These are phyloP conservation scores for Sipha maydis DNA, from an alignment of 2,888 invertebrate species.

Conservation along the genomic window DNA sequence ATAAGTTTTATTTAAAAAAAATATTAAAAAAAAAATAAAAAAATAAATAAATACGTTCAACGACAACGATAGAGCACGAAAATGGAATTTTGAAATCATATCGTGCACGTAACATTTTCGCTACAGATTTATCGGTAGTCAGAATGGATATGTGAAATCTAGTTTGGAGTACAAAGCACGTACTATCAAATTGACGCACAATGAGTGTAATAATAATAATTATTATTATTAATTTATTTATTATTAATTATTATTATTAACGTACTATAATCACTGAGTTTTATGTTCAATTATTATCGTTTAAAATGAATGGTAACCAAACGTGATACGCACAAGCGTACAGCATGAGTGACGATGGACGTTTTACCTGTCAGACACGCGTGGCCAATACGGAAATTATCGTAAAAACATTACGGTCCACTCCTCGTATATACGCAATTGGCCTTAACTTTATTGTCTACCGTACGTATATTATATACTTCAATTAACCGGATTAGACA, in stretches of 20 bases:
- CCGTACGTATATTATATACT: neutral
- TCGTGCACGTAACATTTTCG: neutral
- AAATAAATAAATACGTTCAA: too few relatives aligned
- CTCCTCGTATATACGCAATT: neutral
- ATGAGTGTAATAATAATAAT: neutral
- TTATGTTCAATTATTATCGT: too few relatives aligned
- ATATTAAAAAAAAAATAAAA: too few relatives aligned
- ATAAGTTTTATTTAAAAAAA: neutral
- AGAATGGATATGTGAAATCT: too few relatives aligned
- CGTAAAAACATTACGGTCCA: neutral
- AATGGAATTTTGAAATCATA: neutral
- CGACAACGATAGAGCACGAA: neutral
- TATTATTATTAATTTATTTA: too few relatives aligned
- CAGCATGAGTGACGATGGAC: too few relatives aligned
- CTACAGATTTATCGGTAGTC: too few relatives aligned
- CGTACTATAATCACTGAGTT: neutral
- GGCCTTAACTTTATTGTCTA: neutral
- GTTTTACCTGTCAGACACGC: too few relatives aligned
- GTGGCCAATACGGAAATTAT: neutral
- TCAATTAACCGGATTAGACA: conserved; percentile 15
- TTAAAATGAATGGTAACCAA: neutral
- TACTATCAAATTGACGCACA: too few relatives aligned
- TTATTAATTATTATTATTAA: neutral
- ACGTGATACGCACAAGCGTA: too few relatives aligned
- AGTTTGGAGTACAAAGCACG: too few relatives aligned